Evolutionary conservation across 2,888 invertebrate genomes (phyloP), one percentile per base, ranked within the genome.

Genomic region (Campaea margaritaria): DNA sequence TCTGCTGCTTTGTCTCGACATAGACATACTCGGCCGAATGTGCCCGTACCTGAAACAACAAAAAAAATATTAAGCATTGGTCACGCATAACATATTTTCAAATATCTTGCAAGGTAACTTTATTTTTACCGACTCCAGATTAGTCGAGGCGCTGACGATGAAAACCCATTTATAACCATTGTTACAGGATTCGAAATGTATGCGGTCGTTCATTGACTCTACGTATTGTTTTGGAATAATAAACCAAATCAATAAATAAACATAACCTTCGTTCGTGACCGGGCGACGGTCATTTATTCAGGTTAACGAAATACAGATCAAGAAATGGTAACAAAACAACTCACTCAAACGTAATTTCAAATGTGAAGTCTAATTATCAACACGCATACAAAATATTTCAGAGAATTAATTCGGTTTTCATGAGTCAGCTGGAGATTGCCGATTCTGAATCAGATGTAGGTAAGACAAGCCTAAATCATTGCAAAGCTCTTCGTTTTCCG

Each of bases 21-120:
- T 59, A 99, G 91, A 65, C 98, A 96, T 31, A 99, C 99, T 58
- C 99, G 95, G 45, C 99, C 99, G 86, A 99, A 99, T 41, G 99
- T 99, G 50, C 99, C 99, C 34, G 99, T 99, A 70, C 97, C 97
- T 97, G 91, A 2, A 84, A 85, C 79, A 85, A 83, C 8, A 58
- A 41, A 31, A 36, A 11, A n/a, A 36, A 36, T 11, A 11, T 36
- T n/a, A 36, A n/a, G 10, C 1, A n/a, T 12, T 3, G 1, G n/a
- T 36, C 36, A 36, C 12, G 3, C 36, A 36, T 11, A 10, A 12
- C 36, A 12, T 5, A 36, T 21, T 3, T 3, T 21, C 5, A 21
- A 21, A 21, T 21, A 21, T 2, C 21, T 21, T 21, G 21, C 2
- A 21, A 21, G 21, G 21, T 21, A 21, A 21, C 21, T 21, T 21